These are phyloP conservation scores for Australoheros scitulus DNA, from an alignment of 2,113 vertebrate genomes.

Conservation along the genomic window DNA sequence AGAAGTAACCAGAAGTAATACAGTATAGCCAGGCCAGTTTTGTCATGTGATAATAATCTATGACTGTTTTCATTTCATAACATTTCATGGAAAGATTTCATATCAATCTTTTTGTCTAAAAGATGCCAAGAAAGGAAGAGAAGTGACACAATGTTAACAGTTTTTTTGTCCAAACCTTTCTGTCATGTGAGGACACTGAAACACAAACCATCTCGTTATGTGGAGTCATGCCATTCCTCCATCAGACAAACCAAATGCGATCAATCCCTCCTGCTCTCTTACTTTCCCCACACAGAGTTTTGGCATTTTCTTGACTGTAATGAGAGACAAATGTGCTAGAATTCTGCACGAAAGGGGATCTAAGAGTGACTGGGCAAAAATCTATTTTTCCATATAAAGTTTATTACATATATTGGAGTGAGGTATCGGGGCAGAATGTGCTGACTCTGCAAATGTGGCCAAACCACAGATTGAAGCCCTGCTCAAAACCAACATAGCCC, in stretches of 20 bases:
- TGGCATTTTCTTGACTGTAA: conserved; percentile 6
- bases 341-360: not conserved
- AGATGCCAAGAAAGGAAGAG: not conserved
- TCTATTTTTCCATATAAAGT: conserved; percentile 55
- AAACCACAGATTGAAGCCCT: conserved; percentile 55
- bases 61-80: not conserved
- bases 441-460: conserved; percentile 55
- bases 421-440: conserved; percentile 54
- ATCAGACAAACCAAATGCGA: not conserved
- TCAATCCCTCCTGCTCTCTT: too few relatives aligned
- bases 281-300: not conserved
- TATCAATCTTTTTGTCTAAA: not conserved
- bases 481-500: conserved; percentile 39
- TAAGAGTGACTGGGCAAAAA: conserved; percentile 10
- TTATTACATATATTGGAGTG: not conserved
- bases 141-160: too few relatives aligned
- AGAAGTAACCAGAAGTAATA: not conserved
- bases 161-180: not conserved
- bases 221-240: not conserved
- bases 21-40: not conserved
- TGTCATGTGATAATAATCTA: too few relatives aligned
- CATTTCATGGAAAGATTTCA: not conserved
- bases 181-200: not conserved
- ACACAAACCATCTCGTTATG: not conserved
- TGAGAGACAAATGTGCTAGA: conserved; percentile 29